Evolutionary conservation across 2,888 invertebrate species (phyloP).

Genomic region (Zonitis immaculata): DNA sequence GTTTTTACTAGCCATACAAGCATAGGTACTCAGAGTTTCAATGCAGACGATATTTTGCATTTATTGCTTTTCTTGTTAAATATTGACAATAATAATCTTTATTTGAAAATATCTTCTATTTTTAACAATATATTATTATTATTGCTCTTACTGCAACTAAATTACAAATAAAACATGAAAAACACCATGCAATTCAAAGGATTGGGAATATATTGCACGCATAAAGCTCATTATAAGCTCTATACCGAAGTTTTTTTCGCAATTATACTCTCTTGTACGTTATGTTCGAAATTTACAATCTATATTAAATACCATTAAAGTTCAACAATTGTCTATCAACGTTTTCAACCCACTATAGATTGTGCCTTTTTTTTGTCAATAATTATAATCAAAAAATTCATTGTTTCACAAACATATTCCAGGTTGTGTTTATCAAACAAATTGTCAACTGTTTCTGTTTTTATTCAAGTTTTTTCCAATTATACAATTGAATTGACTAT

Average conservation of each 20-base stretch:
- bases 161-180: too few relatives aligned
- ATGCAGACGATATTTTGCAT: too few relatives aligned
- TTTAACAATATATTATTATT: too few relatives aligned
- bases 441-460: too few relatives aligned
- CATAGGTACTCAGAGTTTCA: too few relatives aligned
- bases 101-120: too few relatives aligned
- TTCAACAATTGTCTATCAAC: constrained; percentile 14
- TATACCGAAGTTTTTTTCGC: constrained; percentile 15
- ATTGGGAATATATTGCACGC: constrained; percentile 9
- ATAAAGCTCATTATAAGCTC: constrained; percentile 21
- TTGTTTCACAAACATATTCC: constrained; percentile 23
- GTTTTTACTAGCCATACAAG: too few relatives aligned
- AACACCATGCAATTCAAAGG: too few relatives aligned
- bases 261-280: not conserved
- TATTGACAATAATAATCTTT: too few relatives aligned
- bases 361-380: constrained; percentile 22
- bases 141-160: too few relatives aligned
- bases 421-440: constrained; percentile 12
- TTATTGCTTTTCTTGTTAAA: too few relatives aligned
- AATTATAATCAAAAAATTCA: constrained; percentile 19
- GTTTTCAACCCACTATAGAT: constrained; percentile 25
- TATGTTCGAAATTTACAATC: not conserved
- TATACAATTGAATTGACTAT: constrained; percentile 8
- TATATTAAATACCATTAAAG: too few relatives aligned
- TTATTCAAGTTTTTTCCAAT: not conserved